Conservation (phyloP, 92 coral and sea anemone genomes). For the Paragorgia papillata region DNA sequence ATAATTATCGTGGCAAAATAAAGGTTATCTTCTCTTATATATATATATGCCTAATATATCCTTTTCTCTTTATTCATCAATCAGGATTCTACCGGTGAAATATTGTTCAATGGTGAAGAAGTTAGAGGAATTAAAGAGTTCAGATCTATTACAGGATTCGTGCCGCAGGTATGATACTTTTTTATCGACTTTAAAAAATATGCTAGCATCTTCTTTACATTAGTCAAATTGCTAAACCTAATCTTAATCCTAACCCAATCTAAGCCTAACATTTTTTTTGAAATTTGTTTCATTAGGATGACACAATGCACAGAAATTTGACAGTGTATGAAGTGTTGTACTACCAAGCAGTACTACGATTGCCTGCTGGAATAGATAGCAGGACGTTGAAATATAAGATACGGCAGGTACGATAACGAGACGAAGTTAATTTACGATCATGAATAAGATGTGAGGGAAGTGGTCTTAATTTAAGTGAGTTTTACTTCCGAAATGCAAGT, state of each 20-base stretch:
- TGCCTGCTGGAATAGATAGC: conserved; percentile 35
- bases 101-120: conserved; percentile 61
- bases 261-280: too few relatives aligned
- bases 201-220: too few relatives aligned
- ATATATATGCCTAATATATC: too few relatives aligned
- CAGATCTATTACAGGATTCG: conserved; percentile 81
- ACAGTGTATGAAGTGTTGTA: conserved; percentile 57
- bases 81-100: conserved; percentile 76
- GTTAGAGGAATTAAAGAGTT: conserved; percentile 67
- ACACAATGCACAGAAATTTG: conserved; percentile 65
- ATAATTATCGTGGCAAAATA: too few relatives aligned
- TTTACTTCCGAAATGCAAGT: too few relatives aligned
- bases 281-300: conserved; percentile 47
- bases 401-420: conserved; percentile 8
- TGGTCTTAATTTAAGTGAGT: too few relatives aligned
- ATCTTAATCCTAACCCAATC: too few relatives aligned
- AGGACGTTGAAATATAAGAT: conserved; percentile 16
- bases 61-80: neutral
- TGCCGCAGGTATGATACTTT: conserved; percentile 82
- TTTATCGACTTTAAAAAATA: too few relatives aligned
- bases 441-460: too few relatives aligned
- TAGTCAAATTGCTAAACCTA: too few relatives aligned
- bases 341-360: conserved; percentile 59
- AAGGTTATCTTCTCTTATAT: too few relatives aligned
- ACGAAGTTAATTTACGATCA: neutral